Evolutionary conservation across 2,888 invertebrate species (phyloP).

Genomic region (Lasiommata megera): DNA sequence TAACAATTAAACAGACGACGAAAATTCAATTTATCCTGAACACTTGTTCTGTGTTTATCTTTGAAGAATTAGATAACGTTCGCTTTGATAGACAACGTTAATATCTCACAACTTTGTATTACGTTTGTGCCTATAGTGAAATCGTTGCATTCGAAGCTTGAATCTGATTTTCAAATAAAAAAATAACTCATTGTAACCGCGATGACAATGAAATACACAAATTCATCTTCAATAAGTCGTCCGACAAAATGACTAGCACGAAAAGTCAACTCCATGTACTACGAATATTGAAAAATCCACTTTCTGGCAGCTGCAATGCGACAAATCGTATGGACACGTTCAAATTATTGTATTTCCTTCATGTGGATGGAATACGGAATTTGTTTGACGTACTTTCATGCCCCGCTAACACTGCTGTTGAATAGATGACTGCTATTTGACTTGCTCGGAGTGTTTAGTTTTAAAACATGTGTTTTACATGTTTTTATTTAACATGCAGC

Average conservation of each 20-base stretch:
- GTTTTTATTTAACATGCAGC: neutral
- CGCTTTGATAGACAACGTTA: no score
- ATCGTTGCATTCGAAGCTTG: no score
- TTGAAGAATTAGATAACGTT: no score
- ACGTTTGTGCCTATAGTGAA: no score
- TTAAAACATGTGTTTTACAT: neutral
- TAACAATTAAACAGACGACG: no score
- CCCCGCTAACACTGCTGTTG: constrained; percentile 11
- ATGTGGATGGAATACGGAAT: constrained; percentile 40
- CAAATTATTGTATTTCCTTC: constrained; percentile 41
- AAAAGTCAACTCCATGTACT: constrained; percentile 32
- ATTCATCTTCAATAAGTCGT: constrained; percentile 4
- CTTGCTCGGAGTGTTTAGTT: constrained; percentile 10
- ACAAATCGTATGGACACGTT: constrained; percentile 68
- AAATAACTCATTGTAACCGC: neutral
- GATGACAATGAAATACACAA: neutral
- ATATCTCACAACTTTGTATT: no score
- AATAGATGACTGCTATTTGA: constrained; percentile 17
- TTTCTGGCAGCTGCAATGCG: constrained; percentile 63
- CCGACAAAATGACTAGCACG: constrained; percentile 34
- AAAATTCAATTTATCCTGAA: no score
- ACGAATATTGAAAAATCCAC: constrained; percentile 57
- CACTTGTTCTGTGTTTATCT: no score
- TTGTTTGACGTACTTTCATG: constrained; percentile 54
- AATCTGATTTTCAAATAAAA: no score